Conservation (phyloP, 1,140 invertebrate genomes). For the Melitaea cinxia region DNA sequence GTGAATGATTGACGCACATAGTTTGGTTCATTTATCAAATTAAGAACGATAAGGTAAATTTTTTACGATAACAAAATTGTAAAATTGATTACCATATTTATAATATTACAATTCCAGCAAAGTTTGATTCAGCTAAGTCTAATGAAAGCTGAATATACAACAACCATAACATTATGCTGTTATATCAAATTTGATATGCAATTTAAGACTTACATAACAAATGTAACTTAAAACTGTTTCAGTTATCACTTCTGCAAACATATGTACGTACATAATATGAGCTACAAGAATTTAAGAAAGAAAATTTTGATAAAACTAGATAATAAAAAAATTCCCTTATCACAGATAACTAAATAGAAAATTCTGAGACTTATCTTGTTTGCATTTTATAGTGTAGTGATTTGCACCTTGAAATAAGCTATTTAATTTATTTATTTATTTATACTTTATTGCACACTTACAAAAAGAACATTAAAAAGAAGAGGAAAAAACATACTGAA, state of each 20-base stretch:
- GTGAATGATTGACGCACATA: background rate
- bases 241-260: constrained; percentile 1
- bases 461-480: no score
- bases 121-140: background rate
- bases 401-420: constrained; percentile 4
- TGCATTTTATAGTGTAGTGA: constrained; percentile 2
- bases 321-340: constrained; percentile 3
- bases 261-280: background rate
- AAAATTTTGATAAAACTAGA: constrained; percentile 1
- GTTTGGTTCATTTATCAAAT: background rate
- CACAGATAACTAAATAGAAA: constrained; percentile 25
- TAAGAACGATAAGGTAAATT: constrained; percentile 1
- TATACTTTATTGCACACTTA: no score
- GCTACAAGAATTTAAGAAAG: background rate
- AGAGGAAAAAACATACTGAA: no score
- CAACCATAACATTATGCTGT: background rate
- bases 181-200: constrained; percentile 22
- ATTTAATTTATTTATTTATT: no score
- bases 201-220: constrained; percentile 14
- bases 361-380: constrained; percentile 18
- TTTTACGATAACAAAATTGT: constrained; percentile 18
- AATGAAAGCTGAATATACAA: background rate
- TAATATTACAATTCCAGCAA: background rate
- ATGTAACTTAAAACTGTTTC: constrained; percentile 11
- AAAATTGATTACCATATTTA: background rate